Evolutionary conservation across 1,140 invertebrate species (phyloP).

Genomic region (Pomacea maculata): DNA sequence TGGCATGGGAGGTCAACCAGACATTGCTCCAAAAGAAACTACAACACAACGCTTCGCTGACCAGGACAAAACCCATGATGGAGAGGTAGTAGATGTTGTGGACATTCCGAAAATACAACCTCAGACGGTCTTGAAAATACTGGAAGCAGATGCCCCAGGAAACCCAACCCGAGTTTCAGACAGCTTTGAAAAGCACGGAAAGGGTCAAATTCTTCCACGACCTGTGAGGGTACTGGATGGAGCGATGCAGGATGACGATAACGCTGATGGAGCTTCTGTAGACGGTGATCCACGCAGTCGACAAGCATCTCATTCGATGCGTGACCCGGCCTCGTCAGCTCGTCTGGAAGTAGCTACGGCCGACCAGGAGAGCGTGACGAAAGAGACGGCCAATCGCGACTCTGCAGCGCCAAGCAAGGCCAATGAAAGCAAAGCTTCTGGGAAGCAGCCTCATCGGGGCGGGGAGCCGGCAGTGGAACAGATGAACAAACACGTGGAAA

Average conservation of each 20-base stretch:
- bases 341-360: too few relatives aligned
- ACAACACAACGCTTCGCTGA: neutral
- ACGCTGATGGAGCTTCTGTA: neutral
- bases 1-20: neutral
- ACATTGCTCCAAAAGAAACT: neutral
- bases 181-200: neutral
- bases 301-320: neutral
- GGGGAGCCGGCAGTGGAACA: slow-evolving; percentile 17
- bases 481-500: neutral
- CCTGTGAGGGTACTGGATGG: neutral
- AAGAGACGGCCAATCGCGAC: too few relatives aligned
- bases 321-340: too few relatives aligned
- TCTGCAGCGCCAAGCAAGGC: too few relatives aligned
- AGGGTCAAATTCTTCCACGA: neutral
- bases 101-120: neutral
- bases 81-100: neutral
- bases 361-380: too few relatives aligned
- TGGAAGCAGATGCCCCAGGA: neutral
- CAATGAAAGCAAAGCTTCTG: too few relatives aligned
- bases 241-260: neutral
- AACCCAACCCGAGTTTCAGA: neutral
- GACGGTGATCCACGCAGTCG: neutral
- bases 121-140: neutral
- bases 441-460: neutral
- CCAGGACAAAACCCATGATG: neutral